phyloP scores from a whole-genome alignment of 2,888 invertebrate species.

The Latrodectus elegans region DNA sequence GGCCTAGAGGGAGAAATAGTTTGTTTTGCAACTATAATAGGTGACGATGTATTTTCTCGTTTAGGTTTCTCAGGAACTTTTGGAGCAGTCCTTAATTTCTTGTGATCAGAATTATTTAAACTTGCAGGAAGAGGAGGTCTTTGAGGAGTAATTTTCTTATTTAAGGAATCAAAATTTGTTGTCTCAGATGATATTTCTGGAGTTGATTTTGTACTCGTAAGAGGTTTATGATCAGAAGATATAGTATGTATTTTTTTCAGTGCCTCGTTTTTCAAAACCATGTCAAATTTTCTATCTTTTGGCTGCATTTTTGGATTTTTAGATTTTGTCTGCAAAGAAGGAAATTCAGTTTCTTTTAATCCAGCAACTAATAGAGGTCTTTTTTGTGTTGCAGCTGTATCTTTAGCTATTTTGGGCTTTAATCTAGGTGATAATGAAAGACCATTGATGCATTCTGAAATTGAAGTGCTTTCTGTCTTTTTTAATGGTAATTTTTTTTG shows the following conservation, averaged over 20 bases:
- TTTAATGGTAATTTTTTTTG: conserved; percentile 3
- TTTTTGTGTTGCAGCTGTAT: conserved; percentile 40
- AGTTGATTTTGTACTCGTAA: conserved; percentile 39
- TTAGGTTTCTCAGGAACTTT: conserved; percentile 51
- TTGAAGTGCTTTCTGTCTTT: neutral
- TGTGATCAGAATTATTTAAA: neutral
- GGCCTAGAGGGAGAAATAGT: conserved; percentile 58
- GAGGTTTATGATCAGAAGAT: conserved; percentile 26
- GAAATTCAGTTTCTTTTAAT: conserved; percentile 60
- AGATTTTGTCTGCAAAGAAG: conserved; percentile 40
- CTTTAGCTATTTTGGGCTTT: conserved; percentile 35
- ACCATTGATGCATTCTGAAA: conserved; percentile 55
- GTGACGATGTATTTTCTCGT: conserved; percentile 12
- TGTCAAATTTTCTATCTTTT: conserved; percentile 52
- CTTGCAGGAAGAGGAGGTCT: conserved; percentile 47
- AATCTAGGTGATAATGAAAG: conserved; percentile 62
- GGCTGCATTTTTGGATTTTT: conserved; percentile 17
- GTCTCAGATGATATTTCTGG: neutral
- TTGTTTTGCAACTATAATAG: conserved; percentile 24
- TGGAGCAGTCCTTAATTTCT: conserved; percentile 15
- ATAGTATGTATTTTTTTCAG: conserved; percentile 41
- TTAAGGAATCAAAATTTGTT: neutral
- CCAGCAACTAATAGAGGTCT: conserved; percentile 53
- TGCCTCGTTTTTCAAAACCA: conserved; percentile 57
- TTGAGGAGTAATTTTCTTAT: conserved; percentile 30